Percentiles rank a stretch among this genome's conserved stretches.
Conservation (phyloP, 2,113 vertebrate species). For the Cisticola juncidis region DNA sequence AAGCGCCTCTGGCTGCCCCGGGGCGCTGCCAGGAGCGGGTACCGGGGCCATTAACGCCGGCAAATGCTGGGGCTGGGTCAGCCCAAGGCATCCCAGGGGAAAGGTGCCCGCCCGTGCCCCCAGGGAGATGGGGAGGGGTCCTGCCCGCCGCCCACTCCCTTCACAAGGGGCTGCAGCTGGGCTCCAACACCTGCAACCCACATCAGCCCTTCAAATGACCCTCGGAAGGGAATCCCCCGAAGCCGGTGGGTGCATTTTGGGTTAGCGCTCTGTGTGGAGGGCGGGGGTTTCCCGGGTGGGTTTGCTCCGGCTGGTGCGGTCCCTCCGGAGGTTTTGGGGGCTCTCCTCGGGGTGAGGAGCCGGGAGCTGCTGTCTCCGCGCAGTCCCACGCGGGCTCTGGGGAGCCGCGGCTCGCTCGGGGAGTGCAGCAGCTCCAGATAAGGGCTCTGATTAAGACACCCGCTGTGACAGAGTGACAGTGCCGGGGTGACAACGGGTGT, state of each 20-base stretch:
- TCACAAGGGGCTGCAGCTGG: neutral
- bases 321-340: neutral
- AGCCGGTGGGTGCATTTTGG: neutral
- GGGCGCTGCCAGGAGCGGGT: fast-evolving
- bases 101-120: neutral
- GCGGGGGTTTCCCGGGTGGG: neutral
- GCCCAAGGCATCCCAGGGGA: neutral
- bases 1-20: neutral
- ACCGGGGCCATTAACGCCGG: fast-evolving
- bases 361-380: neutral
- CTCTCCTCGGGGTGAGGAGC: neutral
- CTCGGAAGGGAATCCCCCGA: neutral
- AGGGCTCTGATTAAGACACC: conserved; percentile 54
- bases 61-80: neutral
- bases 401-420: neutral
- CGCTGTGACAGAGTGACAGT: conserved; percentile 9
- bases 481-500: neutral
- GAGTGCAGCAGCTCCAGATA: neutral
- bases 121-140: fast-evolving
- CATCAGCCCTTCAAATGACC: fast-evolving
- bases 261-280: neutral
- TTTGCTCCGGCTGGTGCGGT: neutral
- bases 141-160: neutral
- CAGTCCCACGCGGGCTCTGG: neutral
- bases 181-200: fast-evolving